phyloP scores from a whole-genome alignment of 2,797 vertebrate species.

The Epinephelus coioides region DNA sequence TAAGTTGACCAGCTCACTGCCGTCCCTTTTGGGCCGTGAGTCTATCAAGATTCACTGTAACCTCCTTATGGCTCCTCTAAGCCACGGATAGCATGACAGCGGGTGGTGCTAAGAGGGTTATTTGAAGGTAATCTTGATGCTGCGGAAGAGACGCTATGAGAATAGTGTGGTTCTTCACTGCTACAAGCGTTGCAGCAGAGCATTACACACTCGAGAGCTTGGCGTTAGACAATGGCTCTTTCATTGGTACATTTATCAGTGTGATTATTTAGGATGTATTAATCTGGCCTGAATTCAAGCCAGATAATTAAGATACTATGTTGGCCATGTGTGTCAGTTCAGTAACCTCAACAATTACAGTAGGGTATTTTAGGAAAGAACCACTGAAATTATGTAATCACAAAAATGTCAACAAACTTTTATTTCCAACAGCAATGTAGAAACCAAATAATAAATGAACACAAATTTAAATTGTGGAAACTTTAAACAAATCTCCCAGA shows the following conservation, averaged over 20 bases:
- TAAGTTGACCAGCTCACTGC: slow-evolving; percentile 59
- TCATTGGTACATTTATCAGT: slow-evolving; percentile 4
- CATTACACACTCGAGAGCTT: slow-evolving; percentile 31
- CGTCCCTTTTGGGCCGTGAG: slow-evolving; percentile 53
- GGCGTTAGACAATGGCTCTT: slow-evolving; percentile 22
- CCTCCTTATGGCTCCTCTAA: slow-evolving; percentile 77
- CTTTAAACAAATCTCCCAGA: slow-evolving; percentile 32
- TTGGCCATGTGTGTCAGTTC: neutral
- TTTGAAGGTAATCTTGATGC: slow-evolving; percentile 76
- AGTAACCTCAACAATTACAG: neutral
- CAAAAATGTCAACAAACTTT: slow-evolving; percentile 70
- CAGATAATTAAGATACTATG: neutral
- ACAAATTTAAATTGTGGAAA: slow-evolving; percentile 39
- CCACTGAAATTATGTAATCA: slow-evolving; percentile 46
- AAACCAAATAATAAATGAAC: slow-evolving; percentile 59
- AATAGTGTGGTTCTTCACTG: slow-evolving; percentile 43
- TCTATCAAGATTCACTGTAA: slow-evolving; percentile 76
- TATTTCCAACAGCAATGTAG: slow-evolving; percentile 69
- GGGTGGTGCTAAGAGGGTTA: slow-evolving; percentile 83
- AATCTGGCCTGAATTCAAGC: neutral
- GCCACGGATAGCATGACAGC: slow-evolving; percentile 77
- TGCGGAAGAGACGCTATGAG: slow-evolving; percentile 57
- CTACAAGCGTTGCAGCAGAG: slow-evolving; percentile 1
- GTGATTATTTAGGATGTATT: slow-evolving; percentile 5
- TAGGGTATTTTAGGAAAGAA: slow-evolving; percentile 2